phyloP scores from a whole-genome alignment of 2,113 vertebrate species.

The Girardinichthys multiradiatus region DNA sequence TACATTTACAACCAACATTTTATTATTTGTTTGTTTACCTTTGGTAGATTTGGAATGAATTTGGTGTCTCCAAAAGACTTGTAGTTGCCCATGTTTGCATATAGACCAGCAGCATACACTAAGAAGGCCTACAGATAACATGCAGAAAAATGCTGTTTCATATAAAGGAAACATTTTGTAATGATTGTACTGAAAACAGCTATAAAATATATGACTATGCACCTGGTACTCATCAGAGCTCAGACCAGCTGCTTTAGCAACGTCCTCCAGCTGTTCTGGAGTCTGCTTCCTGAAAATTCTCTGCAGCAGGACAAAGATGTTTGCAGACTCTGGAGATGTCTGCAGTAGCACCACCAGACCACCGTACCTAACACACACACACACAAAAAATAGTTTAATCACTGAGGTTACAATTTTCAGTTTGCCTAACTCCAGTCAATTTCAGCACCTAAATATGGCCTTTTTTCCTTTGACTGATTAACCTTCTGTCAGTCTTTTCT shows the following conservation, averaged over 20 bases:
- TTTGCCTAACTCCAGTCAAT: too few relatives aligned
- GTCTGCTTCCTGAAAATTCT: constrained; percentile 86
- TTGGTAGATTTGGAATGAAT: constrained; percentile 89
- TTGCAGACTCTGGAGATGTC: constrained; percentile 89
- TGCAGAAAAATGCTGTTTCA: neutral
- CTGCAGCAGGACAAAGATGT: constrained; percentile 88
- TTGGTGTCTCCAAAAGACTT: constrained; percentile 95
- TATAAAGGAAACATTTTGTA: neutral
- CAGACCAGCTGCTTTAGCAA: constrained; percentile 81
- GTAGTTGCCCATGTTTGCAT: constrained; percentile 96
- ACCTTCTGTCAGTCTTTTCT: neutral
- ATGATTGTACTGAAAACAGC: neutral
- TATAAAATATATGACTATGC: neutral
- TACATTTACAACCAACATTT: neutral
- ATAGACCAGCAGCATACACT: constrained; percentile 90
- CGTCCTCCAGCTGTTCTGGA: constrained; percentile 78
- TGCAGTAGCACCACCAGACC: constrained; percentile 89
- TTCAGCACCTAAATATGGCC: neutral
- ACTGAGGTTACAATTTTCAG: neutral
- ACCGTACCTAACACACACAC: constrained; percentile 80
- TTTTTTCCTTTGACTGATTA: neutral
- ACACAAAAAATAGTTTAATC: neutral
- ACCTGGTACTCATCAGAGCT: constrained; percentile 90
- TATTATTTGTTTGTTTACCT: constrained; percentile 73
- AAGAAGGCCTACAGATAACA: constrained; percentile 84